phyloP scores from a whole-genome alignment of 2,113 vertebrate species.

The Todiramphus saurophagus region DNA sequence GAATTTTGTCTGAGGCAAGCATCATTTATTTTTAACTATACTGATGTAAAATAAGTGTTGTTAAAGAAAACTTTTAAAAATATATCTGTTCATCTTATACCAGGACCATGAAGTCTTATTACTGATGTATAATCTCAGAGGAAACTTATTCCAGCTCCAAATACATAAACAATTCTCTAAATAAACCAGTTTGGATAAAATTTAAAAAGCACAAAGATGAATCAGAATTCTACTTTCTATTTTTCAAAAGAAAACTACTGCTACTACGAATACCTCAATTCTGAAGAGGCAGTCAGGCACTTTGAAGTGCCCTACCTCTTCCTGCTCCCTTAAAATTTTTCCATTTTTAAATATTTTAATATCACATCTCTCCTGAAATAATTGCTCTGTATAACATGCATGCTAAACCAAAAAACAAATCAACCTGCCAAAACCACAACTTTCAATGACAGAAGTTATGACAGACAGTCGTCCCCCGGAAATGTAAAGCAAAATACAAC shows the following conservation, averaged over 20 bases:
- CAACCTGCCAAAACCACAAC: not conserved
- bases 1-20: not conserved
- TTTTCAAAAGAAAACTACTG: not conserved
- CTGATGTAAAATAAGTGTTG: not conserved
- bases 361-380: not conserved
- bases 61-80: not conserved
- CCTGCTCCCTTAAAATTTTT: not conserved
- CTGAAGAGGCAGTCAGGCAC: not conserved
- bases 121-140: not conserved
- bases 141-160: not conserved
- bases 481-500: not conserved
- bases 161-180: not conserved
- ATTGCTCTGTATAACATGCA: not conserved
- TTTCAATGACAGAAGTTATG: not conserved
- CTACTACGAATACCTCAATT: not conserved
- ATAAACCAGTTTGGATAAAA: not conserved
- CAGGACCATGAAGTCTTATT: not conserved
- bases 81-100: not conserved
- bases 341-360: not conserved
- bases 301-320: not conserved
- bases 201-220: not conserved
- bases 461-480: not conserved
- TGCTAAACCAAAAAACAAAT: not conserved
- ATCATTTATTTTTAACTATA: not conserved
- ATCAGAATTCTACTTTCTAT: not conserved